These are phyloP conservation scores for Cydia amplana DNA, from an alignment of 1,140 invertebrate species.

Conservation along the genomic window DNA sequence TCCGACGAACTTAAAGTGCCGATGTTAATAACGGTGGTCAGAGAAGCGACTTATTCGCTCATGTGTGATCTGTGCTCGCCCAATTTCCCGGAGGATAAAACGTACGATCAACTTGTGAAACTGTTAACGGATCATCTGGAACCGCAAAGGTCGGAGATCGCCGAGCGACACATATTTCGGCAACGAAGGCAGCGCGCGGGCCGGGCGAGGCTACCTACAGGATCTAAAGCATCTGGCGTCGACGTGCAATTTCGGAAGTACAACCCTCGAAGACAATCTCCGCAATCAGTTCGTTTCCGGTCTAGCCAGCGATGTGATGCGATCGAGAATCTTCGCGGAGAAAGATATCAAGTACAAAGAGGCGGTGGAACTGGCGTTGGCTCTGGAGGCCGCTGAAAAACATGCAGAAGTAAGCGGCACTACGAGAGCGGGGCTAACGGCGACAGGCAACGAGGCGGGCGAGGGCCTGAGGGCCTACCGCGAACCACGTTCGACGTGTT, in stretches of 20 bases:
- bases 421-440: neutral
- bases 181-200: constrained; percentile 23
- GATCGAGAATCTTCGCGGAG: constrained; percentile 36
- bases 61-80: no score
- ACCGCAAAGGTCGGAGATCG: constrained; percentile 38
- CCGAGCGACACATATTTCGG: constrained; percentile 36
- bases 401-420: constrained; percentile 32
- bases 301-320: constrained; percentile 36
- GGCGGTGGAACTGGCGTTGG: no score
- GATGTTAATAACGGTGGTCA: constrained; percentile 33
- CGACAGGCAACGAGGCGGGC: neutral
- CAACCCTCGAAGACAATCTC: constrained; percentile 27
- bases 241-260: constrained; percentile 33
- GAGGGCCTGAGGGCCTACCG: no score
- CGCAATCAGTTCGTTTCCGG: constrained; percentile 38
- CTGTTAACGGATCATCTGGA: no score
- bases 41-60: constrained; percentile 20
- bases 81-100: no score
- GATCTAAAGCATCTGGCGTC: constrained; percentile 30
- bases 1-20: constrained; percentile 25
- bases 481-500: no score
- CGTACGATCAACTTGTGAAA: no score
- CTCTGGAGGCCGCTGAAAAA: constrained; percentile 33
- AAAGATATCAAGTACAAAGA: constrained; percentile 29
- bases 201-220: constrained; percentile 35